Evolutionary conservation across 2,888 invertebrate species (phyloP).

Genomic region (Metacarcinus magister): DNA sequence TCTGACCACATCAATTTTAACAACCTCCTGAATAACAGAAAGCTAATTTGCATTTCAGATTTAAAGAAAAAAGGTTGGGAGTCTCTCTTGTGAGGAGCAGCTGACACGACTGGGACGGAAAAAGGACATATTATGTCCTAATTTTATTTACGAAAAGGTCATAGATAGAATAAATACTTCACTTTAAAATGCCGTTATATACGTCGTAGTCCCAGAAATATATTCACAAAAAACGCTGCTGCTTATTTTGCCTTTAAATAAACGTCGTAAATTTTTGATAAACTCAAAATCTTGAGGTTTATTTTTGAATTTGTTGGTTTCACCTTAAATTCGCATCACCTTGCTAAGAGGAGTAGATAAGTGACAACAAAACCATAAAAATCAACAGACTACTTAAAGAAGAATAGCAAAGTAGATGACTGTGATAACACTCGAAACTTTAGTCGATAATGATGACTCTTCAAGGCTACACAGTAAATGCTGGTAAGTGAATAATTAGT

Average conservation of each 20-base stretch:
- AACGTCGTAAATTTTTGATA: not conserved
- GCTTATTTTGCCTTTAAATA: not conserved
- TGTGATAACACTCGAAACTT: no score
- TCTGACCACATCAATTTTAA: not conserved
- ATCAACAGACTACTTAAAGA: no score
- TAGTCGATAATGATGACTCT: no score
- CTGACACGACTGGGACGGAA: not conserved
- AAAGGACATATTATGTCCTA: not conserved
- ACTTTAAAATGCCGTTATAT: not conserved
- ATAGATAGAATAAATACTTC: not conserved
- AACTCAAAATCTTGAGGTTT: not conserved
- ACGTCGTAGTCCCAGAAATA: not conserved
- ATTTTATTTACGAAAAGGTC: not conserved
- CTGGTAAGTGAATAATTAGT: no score
- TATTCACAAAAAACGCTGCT: not conserved
- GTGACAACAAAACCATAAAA: no score
- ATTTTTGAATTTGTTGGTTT: no score
- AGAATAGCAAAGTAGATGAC: no score
- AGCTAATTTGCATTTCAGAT: conserved; percentile 27
- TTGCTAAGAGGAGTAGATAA: no score
- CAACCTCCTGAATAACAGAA: not conserved
- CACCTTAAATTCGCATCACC: no score
- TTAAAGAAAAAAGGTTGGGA: not conserved
- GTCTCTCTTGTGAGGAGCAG: not conserved
- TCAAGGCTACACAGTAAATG: no score